These are phyloP conservation scores for Disparrhopalites patrizii DNA, from an alignment of 2,888 invertebrate species.

Conservation along the genomic window DNA sequence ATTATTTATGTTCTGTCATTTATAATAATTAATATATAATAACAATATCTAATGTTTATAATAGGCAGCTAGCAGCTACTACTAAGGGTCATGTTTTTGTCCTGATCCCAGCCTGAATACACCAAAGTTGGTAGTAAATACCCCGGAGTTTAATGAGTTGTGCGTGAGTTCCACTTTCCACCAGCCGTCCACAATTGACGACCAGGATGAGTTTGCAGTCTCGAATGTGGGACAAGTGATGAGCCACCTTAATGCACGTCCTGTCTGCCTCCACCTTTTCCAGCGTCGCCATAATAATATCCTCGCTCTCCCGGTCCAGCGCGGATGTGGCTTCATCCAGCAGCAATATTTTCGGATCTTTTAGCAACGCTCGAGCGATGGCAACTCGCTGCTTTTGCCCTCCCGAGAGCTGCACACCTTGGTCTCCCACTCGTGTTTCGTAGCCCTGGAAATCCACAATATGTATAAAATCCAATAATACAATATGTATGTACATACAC, in stretches of 20 bases:
- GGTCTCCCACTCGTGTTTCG: conserved; percentile 3
- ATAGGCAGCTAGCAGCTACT: too few relatives aligned
- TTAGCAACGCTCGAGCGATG: neutral
- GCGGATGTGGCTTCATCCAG: neutral
- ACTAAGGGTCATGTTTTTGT: too few relatives aligned
- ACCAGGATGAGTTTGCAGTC: neutral
- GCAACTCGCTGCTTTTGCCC: conserved; percentile 7
- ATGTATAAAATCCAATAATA: neutral
- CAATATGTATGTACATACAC: neutral
- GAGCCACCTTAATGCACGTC: neutral
- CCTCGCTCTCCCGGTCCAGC: neutral
- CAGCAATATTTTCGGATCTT: neutral
- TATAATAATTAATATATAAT: too few relatives aligned
- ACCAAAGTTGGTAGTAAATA: neutral
- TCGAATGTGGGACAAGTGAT: neutral
- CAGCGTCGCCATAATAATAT: neutral
- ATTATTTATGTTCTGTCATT: too few relatives aligned
- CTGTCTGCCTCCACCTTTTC: neutral
- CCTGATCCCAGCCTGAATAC: neutral
- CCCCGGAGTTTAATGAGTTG: neutral
- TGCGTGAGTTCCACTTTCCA: neutral
- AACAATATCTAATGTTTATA: too few relatives aligned
- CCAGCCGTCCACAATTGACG: neutral
- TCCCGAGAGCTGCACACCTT: conserved; percentile 12
- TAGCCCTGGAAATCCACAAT: neutral